Percentiles rank a stretch among this genome's conserved stretches.
Evolutionary conservation across 2,888 invertebrate species (phyloP).

Genomic region (Habrosyne pyritoides): DNA sequence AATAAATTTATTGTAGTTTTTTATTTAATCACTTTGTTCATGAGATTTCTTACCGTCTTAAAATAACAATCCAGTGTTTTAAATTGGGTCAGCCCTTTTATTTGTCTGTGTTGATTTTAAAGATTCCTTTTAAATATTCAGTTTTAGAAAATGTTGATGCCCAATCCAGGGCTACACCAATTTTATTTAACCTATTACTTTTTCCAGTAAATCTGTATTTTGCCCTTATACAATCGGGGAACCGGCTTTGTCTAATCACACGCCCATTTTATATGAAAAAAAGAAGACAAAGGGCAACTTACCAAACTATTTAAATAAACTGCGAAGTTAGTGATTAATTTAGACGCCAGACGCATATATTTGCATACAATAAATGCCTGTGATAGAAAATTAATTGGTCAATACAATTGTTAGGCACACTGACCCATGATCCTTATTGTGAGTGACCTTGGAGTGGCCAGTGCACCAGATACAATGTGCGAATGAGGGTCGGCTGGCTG

Average conservation of each 20-base stretch:
- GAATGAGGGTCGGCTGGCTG: constrained; percentile 15
- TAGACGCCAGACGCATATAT: constrained; percentile 30
- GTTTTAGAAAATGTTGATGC: no score
- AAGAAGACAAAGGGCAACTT: background rate
- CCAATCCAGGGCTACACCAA: no score
- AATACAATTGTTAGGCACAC: constrained; percentile 49
- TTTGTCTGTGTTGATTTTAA: no score
- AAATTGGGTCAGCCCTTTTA: no score
- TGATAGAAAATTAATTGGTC: constrained; percentile 52
- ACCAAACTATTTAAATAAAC: background rate
- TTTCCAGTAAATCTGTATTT: no score
- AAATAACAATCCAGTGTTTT: no score
- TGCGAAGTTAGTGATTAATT: constrained; percentile 16
- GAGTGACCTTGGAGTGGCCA: constrained; percentile 51
- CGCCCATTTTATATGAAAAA: background rate
- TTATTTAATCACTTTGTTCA: background rate
- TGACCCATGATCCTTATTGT: constrained; percentile 56
- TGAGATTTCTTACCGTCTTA: no score
- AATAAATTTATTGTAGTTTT: background rate
- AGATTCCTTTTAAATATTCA: no score
- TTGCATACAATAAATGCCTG: constrained; percentile 52
- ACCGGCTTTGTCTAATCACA: background rate
- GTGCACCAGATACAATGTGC: constrained; percentile 16
- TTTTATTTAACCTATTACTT: no score
- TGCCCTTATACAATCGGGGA: no score